Evolutionary conservation across 2,888 invertebrate genomes (phyloP).

Genomic region (Melanostoma scalare): DNA sequence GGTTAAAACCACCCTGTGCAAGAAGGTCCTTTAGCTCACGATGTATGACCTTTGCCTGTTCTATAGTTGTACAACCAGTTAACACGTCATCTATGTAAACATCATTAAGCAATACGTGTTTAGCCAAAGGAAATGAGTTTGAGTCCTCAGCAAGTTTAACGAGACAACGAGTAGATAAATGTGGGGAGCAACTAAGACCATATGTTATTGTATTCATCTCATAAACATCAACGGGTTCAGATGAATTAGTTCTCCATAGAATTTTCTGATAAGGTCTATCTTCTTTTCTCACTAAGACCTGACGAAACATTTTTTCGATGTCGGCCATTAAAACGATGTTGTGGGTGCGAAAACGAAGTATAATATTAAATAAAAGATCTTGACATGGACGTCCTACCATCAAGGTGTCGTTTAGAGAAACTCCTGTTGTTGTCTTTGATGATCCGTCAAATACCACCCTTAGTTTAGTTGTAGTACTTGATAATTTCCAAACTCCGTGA

Average conservation of each 20-base stretch:
- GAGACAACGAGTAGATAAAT: constrained; percentile 21
- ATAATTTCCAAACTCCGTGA: constrained; percentile 37
- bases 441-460: constrained; percentile 21
- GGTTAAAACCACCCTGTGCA: not conserved
- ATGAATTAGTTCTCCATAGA: constrained; percentile 3
- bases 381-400: constrained; percentile 35
- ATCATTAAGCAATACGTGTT: not conserved
- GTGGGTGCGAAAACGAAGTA: constrained; percentile 22
- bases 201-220: constrained; percentile 15
- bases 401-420: not conserved
- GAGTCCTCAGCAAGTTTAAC: constrained; percentile 11
- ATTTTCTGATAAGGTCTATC: constrained; percentile 7
- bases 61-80: constrained; percentile 22
- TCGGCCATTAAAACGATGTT: constrained; percentile 17
- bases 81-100: constrained; percentile 26
- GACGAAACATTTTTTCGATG: constrained; percentile 22
- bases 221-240: constrained; percentile 2
- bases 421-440: constrained; percentile 12
- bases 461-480: constrained; percentile 19
- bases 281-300: constrained; percentile 13
- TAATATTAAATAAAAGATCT: constrained; percentile 11
- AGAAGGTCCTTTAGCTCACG: constrained; percentile 14
- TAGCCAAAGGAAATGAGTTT: constrained; percentile 7
- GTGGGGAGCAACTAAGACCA: constrained; percentile 23
- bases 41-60: not conserved